Percentiles rank a stretch among this genome's conserved stretches.
phyloP scores from a whole-genome alignment of 2,888 invertebrate genomes.

The Dorcus hopei region DNA sequence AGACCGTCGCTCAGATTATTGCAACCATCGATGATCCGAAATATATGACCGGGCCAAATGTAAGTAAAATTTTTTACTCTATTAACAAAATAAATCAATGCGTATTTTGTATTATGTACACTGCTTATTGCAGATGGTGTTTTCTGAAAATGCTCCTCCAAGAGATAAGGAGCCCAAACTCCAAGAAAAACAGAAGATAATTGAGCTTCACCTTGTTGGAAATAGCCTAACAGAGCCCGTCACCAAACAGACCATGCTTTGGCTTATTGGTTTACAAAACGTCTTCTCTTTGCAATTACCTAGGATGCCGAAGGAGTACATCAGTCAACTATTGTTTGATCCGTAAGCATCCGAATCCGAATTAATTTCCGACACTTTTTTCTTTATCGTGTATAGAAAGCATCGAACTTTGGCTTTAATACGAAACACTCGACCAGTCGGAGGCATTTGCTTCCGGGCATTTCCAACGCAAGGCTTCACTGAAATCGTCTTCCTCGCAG shows the following conservation, averaged over 20 bases:
- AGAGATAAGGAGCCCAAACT: slow-evolving; percentile 88
- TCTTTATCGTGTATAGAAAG: slow-evolving; percentile 60
- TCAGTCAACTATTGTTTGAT: slow-evolving; percentile 92
- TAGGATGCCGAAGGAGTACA: slow-evolving; percentile 96
- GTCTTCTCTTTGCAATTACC: slow-evolving; percentile 95
- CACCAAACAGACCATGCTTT: slow-evolving; percentile 86
- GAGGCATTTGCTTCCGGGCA: slow-evolving; percentile 95
- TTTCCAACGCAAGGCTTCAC: slow-evolving; percentile 94
- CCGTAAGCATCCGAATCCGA: slow-evolving; percentile 59
- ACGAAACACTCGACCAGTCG: slow-evolving; percentile 89
- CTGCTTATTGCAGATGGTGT: slow-evolving; percentile 57
- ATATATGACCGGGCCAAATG: slow-evolving; percentile 80
- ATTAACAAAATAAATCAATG: no score
- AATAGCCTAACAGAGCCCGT: slow-evolving; percentile 87
- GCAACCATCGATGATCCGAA: slow-evolving; percentile 80
- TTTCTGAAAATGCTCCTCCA: slow-evolving; percentile 75
- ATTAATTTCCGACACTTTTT: not conserved
- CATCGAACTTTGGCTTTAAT: slow-evolving; percentile 90
- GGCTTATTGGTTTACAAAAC: slow-evolving; percentile 90
- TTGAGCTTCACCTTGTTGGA: slow-evolving; percentile 91
- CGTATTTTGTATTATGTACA: no score
- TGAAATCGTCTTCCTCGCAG: slow-evolving; percentile 98
- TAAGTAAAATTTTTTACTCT: slow-evolving; percentile 41
- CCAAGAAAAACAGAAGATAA: slow-evolving; percentile 84
- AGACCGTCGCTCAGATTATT: slow-evolving; percentile 77